A percentile compares a stretch with the other conserved stretches of the same genome.
These are phyloP conservation scores for Platyura marginata DNA, from an alignment of 1,140 invertebrate species.

Conservation along the genomic window DNA sequence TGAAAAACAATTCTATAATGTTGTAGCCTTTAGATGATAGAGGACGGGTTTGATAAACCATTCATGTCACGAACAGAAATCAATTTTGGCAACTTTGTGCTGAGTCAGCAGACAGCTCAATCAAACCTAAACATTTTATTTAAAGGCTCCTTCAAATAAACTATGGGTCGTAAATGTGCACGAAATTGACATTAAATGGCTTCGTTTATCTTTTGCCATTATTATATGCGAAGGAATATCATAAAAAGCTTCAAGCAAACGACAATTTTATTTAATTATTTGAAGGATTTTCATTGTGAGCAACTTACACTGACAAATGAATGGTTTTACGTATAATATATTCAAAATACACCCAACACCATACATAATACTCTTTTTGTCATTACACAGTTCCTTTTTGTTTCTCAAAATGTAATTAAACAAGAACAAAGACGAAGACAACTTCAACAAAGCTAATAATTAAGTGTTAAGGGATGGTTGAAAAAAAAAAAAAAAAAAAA, in stretches of 20 bases:
- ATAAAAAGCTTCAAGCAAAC: too few species aligned
- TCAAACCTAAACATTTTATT: neutral
- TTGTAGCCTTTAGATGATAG: too few species aligned
- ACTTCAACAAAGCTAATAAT: neutral
- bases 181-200: neutral
- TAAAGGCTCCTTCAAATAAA: neutral
- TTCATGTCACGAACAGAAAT: neutral
- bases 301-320: too few species aligned
- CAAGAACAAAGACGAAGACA: neutral
- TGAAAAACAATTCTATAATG: too few species aligned
- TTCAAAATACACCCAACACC: too few species aligned
- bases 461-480: neutral
- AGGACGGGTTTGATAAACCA: neutral
- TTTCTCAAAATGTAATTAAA: neutral
- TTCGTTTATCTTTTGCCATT: neutral
- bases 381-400: neutral
- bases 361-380: neutral
- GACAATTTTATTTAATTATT: too few species aligned
- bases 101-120: neutral
- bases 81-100: neutral
- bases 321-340: too few species aligned
- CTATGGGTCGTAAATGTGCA: neutral
- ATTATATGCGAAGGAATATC: too few species aligned
- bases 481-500: neutral
- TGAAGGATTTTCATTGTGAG: too few species aligned